phyloP scores from a whole-genome alignment of 2,888 invertebrate species.

The Gerris lacustris region DNA sequence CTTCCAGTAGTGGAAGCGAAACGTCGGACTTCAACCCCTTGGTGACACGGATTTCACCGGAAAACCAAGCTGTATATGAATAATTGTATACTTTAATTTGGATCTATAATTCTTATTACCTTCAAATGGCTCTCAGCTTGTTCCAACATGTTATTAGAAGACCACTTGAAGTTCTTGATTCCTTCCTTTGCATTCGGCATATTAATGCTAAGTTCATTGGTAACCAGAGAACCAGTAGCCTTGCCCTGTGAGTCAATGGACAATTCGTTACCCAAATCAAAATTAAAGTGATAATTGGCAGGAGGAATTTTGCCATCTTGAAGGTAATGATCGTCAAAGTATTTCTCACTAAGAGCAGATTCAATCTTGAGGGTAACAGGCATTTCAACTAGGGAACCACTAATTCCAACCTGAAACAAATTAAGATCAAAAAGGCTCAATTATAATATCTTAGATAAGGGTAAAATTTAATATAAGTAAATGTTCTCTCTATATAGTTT shows the following conservation, averaged over 20 bases:
- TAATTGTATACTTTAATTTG: too few species aligned
- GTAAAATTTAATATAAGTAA: too few species aligned
- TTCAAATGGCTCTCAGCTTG: too few species aligned
- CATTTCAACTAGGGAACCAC: conserved; percentile 24
- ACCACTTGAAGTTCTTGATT: conserved; percentile 25
- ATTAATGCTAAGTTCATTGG: conserved; percentile 24
- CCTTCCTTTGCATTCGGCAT: conserved; percentile 21
- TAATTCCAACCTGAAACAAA: conserved; percentile 22
- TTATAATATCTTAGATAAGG: too few species aligned
- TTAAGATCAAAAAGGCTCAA: too few species aligned
- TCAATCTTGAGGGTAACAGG: conserved; percentile 25
- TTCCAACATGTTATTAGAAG: conserved; percentile 21
- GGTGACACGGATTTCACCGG: too few species aligned
- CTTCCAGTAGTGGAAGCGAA: too few species aligned
- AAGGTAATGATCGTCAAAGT: conserved; percentile 31
- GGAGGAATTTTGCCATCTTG: conserved; percentile 33
- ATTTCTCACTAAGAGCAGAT: conserved; percentile 26
- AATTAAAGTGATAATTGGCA: conserved; percentile 21
- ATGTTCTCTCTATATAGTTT: too few species aligned
- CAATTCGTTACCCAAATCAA: conserved; percentile 22
- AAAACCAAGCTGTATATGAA: too few species aligned
- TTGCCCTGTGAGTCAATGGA: conserved; percentile 24
- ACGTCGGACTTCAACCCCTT: too few species aligned
- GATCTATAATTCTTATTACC: too few species aligned
- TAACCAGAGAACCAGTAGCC: conserved; percentile 20